Base-by-base conservation (phyloP, 2,888 invertebrate species). In the Drosophila putrida region DNA sequence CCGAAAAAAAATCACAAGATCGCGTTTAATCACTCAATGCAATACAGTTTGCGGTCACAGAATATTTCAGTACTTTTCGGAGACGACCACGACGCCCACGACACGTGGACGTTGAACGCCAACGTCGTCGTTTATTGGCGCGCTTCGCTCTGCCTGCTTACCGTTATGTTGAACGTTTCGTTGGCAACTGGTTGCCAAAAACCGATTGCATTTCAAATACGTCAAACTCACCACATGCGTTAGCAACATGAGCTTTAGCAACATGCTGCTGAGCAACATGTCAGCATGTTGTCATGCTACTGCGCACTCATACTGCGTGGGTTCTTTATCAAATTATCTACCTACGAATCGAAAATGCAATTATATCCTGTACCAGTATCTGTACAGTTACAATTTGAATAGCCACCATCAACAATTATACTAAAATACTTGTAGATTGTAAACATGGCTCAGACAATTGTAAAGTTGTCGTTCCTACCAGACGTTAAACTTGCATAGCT, bases 131-230 rank as follows among this genome's bases (percentile, higher is more conserved):
- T 53, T 53, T 8, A 39, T 33, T 63, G 59, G 63, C 66, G 47
- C 54, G 66, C 54, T 63, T 61, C 33, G 47, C 62, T 59, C 47
- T 69, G 59, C 25, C 50, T 46, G 69, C 25, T 66, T 78, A 77
- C 77, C 78, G 77, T 70, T 66, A 59, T 60, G 77, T 64, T 66
- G 59, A 78, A 78, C 74, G 78, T 63, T 51, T 61, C 74, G 70
- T 60, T 66, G 60, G 63, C 78, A 70, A 77, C 76, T 77, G 66
- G 57, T 53, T 47, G 50, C 25, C 13, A 43, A 38, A 43, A 20
- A 59, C 53, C 71, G 73, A 63, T 72, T 75, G 70, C 73, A 63
- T 73, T 75, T 15, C 73, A 47, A 13, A 1, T 6, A 3, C 36
- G 9, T 41, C 8, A 50, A 63, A 74, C 43, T 75, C 73, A 70